Evolutionary conservation across 2,888 invertebrate species (phyloP).

Genomic region (Microctonus brassicae): DNA sequence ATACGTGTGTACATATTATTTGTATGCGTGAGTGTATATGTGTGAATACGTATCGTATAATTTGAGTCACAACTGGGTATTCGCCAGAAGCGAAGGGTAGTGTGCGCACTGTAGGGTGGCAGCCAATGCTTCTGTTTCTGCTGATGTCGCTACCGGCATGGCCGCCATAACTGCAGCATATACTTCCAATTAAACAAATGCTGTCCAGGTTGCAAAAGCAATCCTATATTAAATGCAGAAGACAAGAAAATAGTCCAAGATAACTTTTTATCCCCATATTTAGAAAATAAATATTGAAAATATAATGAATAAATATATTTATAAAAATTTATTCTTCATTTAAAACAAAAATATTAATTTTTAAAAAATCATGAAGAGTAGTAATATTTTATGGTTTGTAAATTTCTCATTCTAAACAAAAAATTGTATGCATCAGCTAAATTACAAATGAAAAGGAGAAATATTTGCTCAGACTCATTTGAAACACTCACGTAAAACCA

Average conservation of each 20-base stretch:
- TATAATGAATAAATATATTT: too few relatives aligned
- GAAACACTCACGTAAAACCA: not conserved
- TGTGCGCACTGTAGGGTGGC: not conserved
- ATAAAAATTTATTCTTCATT: too few relatives aligned
- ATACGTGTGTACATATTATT: not conserved
- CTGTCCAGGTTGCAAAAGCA: constrained; percentile 51
- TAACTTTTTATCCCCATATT: not conserved
- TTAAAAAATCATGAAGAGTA: too few relatives aligned
- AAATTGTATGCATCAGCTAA: constrained; percentile 10
- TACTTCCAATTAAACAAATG: constrained; percentile 65
- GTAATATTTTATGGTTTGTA: constrained; percentile 22
- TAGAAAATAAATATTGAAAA: too few relatives aligned
- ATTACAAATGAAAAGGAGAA: constrained; percentile 23
- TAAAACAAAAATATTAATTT: too few relatives aligned
- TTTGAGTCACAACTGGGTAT: constrained; percentile 36
- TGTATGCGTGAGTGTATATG: not conserved
- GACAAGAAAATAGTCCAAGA: too few relatives aligned
- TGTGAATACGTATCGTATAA: constrained; percentile 8
- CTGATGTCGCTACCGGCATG: constrained; percentile 46
- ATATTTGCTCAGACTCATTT: constrained; percentile 9
- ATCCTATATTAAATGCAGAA: too few relatives aligned
- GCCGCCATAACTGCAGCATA: constrained; percentile 53
- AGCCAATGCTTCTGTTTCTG: too few relatives aligned
- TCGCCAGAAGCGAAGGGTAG: constrained; percentile 37
- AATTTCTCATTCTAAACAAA: constrained; percentile 10